These are phyloP conservation scores for Archilochus colubris DNA, from an alignment of 2,113 vertebrate species.

Conservation along the genomic window DNA sequence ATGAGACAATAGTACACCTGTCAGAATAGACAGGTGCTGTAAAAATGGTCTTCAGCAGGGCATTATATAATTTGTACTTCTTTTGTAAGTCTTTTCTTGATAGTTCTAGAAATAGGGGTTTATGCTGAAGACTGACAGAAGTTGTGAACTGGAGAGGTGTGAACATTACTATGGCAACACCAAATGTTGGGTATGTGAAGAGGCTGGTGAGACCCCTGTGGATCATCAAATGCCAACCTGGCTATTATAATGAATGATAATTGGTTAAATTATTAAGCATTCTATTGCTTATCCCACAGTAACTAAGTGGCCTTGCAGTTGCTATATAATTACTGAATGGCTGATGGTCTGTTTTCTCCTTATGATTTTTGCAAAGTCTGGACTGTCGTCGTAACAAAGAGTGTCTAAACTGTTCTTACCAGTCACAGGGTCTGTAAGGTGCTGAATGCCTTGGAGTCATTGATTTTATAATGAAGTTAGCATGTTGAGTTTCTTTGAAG, in stretches of 20 bases:
- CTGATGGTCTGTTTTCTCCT: slow-evolving; percentile 72
- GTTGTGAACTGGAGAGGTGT: slow-evolving; percentile 65
- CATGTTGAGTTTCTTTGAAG: background rate
- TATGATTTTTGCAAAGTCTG: slow-evolving; percentile 45
- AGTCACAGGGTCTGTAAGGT: background rate
- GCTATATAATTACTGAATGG: slow-evolving; percentile 74
- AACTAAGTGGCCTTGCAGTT: slow-evolving; percentile 76
- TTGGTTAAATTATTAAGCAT: slow-evolving; percentile 80
- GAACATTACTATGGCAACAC: slow-evolving; percentile 49
- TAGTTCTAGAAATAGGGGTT: slow-evolving; percentile 65
- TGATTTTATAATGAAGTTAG: background rate
- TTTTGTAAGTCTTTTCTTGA: slow-evolving; percentile 61
- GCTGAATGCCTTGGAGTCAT: background rate
- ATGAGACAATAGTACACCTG: slow-evolving; percentile 32
- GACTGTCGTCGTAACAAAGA: slow-evolving; percentile 52
- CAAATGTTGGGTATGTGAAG: slow-evolving; percentile 56
- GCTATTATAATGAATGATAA: slow-evolving; percentile 76
- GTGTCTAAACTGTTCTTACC: slow-evolving; percentile 22
- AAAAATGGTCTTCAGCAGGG: slow-evolving; percentile 23
- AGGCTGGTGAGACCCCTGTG: slow-evolving; percentile 73
- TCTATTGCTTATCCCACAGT: slow-evolving; percentile 78
- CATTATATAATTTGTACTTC: slow-evolving; percentile 57
- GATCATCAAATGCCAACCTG: slow-evolving; percentile 77
- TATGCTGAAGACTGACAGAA: slow-evolving; percentile 64
- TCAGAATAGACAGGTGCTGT: slow-evolving; percentile 43